Conservation (phyloP, 2,888 invertebrate genomes). For the Eulithis prunata region DNA sequence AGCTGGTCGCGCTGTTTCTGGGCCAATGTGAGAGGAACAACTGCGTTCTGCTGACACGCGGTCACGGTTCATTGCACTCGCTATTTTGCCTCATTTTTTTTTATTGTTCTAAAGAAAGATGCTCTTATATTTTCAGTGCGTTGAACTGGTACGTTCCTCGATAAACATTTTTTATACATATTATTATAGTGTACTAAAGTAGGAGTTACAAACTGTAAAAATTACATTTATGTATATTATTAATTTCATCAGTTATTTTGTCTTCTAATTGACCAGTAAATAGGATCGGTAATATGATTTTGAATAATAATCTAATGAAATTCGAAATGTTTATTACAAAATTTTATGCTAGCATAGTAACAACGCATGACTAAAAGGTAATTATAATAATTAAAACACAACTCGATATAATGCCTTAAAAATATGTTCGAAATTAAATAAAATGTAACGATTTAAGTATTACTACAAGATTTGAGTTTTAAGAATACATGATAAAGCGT, state of each 20-base stretch:
- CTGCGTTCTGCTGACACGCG: conserved; percentile 48
- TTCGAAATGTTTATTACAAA: conserved; percentile 11
- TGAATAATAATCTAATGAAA: conserved; percentile 4
- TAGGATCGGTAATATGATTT: not conserved
- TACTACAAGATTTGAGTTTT: not conserved
- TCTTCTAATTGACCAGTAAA: too few species aligned
- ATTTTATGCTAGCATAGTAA: conserved; percentile 3
- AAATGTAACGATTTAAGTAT: too few species aligned
- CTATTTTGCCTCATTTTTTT: conserved; percentile 35
- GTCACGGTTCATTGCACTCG: conserved; percentile 68
- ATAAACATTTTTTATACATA: not conserved
- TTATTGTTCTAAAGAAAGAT: conserved; percentile 15
- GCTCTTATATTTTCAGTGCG: conserved; percentile 13
- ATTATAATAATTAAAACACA: not conserved
- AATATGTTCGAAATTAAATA: too few species aligned
- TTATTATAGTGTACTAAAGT: not conserved
- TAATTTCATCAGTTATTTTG: not conserved
- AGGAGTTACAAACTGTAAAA: too few species aligned
- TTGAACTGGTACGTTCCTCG: not conserved
- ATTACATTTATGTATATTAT: too few species aligned
- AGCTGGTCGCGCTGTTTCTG: conserved; percentile 71
- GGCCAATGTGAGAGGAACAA: conserved; percentile 68
- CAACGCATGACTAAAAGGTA: not conserved
- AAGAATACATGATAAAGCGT: not conserved
- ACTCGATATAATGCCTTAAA: not conserved